Percentiles rank a stretch among this genome's conserved stretches.
phyloP scores from a whole-genome alignment of 2,113 vertebrate genomes.

The Peucedramus taeniatus region DNA sequence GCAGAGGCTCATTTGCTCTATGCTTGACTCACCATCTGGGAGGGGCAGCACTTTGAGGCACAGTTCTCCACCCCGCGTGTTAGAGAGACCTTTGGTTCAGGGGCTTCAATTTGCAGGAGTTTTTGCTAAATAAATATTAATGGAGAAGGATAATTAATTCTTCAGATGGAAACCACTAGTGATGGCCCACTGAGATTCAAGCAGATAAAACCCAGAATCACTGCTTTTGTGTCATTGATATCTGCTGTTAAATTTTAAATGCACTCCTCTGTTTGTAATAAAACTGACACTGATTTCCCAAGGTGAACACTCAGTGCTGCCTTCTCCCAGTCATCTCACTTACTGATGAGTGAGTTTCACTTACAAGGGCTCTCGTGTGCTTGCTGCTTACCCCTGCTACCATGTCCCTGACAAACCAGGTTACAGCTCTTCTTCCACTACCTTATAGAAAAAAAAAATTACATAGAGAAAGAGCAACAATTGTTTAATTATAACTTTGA shows the following conservation, averaged over 20 bases:
- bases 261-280: not conserved
- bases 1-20: not conserved
- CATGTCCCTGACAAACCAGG: not conserved
- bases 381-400: not conserved
- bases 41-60: not conserved
- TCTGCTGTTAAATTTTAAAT: not conserved
- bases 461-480: not conserved
- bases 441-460: not conserved
- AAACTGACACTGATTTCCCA: not conserved
- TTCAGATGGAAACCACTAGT: not conserved
- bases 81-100: not conserved
- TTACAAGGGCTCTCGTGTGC: accelerated
- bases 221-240: accelerated
- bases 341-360: not conserved
- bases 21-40: not conserved
- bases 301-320: not conserved
- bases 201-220: accelerated
- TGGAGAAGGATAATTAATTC: not conserved
- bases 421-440: not conserved
- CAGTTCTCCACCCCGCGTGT: accelerated
- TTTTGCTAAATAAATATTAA: not conserved
- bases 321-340: not conserved
- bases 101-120: not conserved
- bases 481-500: not conserved
- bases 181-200: not conserved